Base-by-base conservation (phyloP, 2,888 invertebrate genomes). In the Chrysolina oricalcia region DNA sequence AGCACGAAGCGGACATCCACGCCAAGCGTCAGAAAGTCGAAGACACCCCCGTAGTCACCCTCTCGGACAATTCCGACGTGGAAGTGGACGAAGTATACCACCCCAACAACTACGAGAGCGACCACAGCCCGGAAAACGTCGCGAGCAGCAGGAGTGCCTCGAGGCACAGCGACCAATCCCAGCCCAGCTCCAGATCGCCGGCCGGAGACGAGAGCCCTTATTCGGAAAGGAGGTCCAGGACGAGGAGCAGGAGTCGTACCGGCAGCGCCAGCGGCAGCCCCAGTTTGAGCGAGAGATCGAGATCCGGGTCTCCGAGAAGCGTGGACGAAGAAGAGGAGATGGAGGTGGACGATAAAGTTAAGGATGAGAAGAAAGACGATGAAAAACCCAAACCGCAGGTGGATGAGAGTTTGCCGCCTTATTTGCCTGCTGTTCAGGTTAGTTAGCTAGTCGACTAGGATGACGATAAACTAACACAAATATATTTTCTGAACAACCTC, bases 391-490 rank as follows among this genome's bases (percentile, higher is more conserved):
- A 75, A 59, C 74, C 81, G 21, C 83, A 88, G 76, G 85, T 88
- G 35, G 91, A 91, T 82, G 92, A 92, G 81, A 91, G 91, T 76
- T 88, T 97, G 62, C 96, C 97, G 0, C 93, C 95, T 0, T 97
- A 97, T 87, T 93, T 92, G 84, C 97, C 97, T 8, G 97, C 96
- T 10, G 92, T 97, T 23, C 82, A 82, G 79, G 83, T 83, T 74
- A n/a, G 63, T 50, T 8, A 21, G 5, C 13, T 15, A 13, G 19
- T 50, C 53, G 0, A 35, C 3, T 35, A 35, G 8, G 35, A 35
- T 35, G 8, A 35, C 3, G 35, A 27, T 27, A n/a, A n/a, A n/a
- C n/a, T n/a, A n/a, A n/a, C n/a, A n/a, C n/a, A n/a, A n/a, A n/a
- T 48, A 53, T 59, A 56, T 67, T 48, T 17, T 50, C 21, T 19